phyloP scores from a whole-genome alignment of 2,888 invertebrate species.

The Metopia argyrocephala region DNA sequence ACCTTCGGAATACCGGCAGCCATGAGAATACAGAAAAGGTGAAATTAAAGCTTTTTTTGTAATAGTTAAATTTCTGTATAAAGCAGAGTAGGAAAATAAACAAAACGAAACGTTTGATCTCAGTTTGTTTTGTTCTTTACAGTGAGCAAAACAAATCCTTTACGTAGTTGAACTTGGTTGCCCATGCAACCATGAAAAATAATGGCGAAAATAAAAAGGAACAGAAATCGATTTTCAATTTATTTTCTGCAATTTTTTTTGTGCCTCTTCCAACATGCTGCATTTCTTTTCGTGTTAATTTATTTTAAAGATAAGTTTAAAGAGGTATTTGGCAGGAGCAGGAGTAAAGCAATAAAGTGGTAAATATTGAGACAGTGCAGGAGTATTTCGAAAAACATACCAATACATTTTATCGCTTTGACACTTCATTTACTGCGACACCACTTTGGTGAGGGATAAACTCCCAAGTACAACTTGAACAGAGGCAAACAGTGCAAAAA shows the following conservation, averaged over 20 bases:
- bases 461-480: constrained; percentile 26
- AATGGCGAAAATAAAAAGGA: constrained; percentile 18
- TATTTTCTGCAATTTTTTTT: constrained; percentile 64
- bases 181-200: constrained; percentile 43
- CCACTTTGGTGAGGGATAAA: constrained; percentile 20
- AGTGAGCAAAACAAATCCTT: constrained; percentile 22
- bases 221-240: constrained; percentile 68
- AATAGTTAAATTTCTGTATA: no score
- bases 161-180: constrained; percentile 39
- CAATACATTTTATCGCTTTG: constrained; percentile 62
- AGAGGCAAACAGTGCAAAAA: background rate
- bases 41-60: no score
- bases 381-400: constrained; percentile 19
- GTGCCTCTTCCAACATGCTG: constrained; percentile 17
- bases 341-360: background rate
- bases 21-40: no score
- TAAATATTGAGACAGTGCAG: background rate
- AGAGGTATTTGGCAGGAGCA: background rate
- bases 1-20: no score
- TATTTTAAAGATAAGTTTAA: background rate
- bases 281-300: constrained; percentile 13
- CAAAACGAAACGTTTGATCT: no score
- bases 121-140: no score
- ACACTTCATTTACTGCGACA: constrained; percentile 65
- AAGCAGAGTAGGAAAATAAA: no score